A percentile compares a stretch with the other conserved stretches of the same genome.
phyloP scores from a whole-genome alignment of 2,797 vertebrate species.

The Apogon hyalosoma region DNA sequence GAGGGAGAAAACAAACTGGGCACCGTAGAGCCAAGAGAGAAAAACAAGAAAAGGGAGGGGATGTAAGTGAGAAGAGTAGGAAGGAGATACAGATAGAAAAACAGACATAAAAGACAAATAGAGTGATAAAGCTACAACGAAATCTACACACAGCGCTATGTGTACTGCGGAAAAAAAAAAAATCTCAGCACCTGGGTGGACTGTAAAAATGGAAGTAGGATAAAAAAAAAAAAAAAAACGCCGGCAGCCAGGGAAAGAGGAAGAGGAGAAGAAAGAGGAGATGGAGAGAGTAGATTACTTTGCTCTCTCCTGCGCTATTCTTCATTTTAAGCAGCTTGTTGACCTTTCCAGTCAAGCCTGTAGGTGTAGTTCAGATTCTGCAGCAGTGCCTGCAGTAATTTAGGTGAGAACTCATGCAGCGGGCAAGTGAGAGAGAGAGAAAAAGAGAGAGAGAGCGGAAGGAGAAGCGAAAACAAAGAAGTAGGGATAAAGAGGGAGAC shows the following conservation, averaged over 20 bases:
- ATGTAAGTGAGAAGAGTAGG: not conserved
- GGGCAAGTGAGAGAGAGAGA: slow-evolving; percentile 19
- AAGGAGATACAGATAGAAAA: slow-evolving; percentile 20
- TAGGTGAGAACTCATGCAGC: slow-evolving; percentile 72
- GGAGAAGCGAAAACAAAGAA: slow-evolving; percentile 40
- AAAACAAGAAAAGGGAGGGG: not conserved
- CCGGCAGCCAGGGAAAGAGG: not conserved
- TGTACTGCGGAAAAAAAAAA: slow-evolving; percentile 7
- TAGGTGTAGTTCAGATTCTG: slow-evolving; percentile 80
- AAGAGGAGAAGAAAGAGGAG: slow-evolving; percentile 47
- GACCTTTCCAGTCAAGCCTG: slow-evolving; percentile 83
- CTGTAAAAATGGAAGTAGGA: slow-evolving; percentile 29
- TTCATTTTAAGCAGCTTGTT: slow-evolving; percentile 86
- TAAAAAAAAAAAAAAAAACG: slow-evolving; percentile 21
- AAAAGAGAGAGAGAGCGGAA: slow-evolving; percentile 16
- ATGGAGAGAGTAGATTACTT: slow-evolving; percentile 76
- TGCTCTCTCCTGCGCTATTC: slow-evolving; percentile 72
- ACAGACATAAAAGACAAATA: slow-evolving; percentile 33
- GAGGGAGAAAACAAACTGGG: slow-evolving; percentile 20
- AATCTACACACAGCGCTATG: slow-evolving; percentile 1
- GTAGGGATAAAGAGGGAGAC: slow-evolving; percentile 30
- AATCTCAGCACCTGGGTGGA: slow-evolving; percentile 3
- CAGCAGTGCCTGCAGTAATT: slow-evolving; percentile 79
- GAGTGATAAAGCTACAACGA: slow-evolving; percentile 26
- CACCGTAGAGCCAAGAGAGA: slow-evolving; percentile 2